Conservation (phyloP, 2,797 vertebrate species). For the Enteromius paludinosus region DNA sequence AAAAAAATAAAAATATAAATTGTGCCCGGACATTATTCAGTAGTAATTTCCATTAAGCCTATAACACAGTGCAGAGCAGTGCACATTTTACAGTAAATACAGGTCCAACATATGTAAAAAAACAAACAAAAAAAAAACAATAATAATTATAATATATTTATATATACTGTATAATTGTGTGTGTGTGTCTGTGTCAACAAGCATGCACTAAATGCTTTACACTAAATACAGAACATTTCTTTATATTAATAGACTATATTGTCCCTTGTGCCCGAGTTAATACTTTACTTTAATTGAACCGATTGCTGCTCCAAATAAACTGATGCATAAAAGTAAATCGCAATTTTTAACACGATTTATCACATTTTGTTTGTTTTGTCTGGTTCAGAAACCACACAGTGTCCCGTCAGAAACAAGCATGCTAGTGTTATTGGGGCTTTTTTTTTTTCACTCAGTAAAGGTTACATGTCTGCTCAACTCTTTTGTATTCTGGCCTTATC, state of each 20-base stretch:
- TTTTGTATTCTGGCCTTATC: slow-evolving; percentile 69
- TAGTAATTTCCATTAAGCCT: background rate
- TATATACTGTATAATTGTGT: no score
- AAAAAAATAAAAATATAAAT: background rate
- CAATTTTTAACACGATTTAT: background rate
- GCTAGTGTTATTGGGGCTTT: slow-evolving; percentile 21
- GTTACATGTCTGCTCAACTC: slow-evolving; percentile 51
- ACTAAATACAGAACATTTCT: no score
- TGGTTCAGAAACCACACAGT: background rate
- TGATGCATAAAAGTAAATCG: background rate
- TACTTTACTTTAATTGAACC: background rate
- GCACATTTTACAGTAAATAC: no score
- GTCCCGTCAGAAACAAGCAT: background rate
- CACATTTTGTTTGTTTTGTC: no score
- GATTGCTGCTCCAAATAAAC: background rate
- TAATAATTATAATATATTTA: no score
- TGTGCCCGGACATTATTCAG: background rate
- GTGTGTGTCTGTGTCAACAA: no score
- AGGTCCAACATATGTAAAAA: no score
- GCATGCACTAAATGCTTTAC: no score
- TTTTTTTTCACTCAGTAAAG: slow-evolving; percentile 35
- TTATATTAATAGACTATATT: background rate
- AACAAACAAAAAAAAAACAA: no score
- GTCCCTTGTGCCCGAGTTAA: background rate
- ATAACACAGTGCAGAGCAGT: background rate